phyloP scores from a whole-genome alignment of 1,140 invertebrate genomes.

The Drosophila tani region DNA sequence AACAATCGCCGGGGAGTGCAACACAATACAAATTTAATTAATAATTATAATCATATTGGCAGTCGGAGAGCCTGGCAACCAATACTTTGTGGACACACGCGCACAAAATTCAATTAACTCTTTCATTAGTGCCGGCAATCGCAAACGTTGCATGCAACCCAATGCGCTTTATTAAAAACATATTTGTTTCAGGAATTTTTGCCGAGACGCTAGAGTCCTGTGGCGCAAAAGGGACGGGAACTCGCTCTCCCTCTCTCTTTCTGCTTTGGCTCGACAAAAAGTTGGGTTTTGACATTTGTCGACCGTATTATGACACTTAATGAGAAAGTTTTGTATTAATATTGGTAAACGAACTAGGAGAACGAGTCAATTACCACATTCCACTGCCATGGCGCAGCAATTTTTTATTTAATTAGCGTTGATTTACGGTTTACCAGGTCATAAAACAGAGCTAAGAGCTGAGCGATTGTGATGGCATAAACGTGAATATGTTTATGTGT shows the following conservation, averaged over 20 bases:
- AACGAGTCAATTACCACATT: conserved; percentile 43
- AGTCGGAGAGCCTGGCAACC: conserved; percentile 18
- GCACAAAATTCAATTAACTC: conserved; percentile 61
- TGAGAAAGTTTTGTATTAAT: conserved; percentile 60
- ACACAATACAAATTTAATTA: conserved; percentile 42
- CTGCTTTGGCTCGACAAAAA: conserved; percentile 28
- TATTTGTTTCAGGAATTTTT: conserved; percentile 46
- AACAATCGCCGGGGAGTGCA: conserved; percentile 8
- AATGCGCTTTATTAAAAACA: conserved; percentile 61
- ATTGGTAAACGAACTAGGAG: conserved; percentile 48
- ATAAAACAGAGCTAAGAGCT: conserved; percentile 36
- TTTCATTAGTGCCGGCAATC: conserved; percentile 36
- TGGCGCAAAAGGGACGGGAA: not conserved
- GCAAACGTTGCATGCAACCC: conserved; percentile 31
- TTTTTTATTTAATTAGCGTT: conserved; percentile 78
- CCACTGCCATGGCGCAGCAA: conserved; percentile 36
- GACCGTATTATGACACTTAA: conserved; percentile 54
- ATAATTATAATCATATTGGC: conserved; percentile 48
- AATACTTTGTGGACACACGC: conserved; percentile 34
- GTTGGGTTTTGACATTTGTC: conserved; percentile 55
- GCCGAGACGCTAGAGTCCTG: conserved; percentile 16
- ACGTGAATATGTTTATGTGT: conserved; percentile 35
- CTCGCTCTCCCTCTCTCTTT: conserved; percentile 3
- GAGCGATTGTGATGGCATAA: conserved; percentile 22
- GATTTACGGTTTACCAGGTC: conserved; percentile 57